Base-by-base conservation (phyloP, 2,888 invertebrate genomes). In the Trissolcus japonicus region DNA sequence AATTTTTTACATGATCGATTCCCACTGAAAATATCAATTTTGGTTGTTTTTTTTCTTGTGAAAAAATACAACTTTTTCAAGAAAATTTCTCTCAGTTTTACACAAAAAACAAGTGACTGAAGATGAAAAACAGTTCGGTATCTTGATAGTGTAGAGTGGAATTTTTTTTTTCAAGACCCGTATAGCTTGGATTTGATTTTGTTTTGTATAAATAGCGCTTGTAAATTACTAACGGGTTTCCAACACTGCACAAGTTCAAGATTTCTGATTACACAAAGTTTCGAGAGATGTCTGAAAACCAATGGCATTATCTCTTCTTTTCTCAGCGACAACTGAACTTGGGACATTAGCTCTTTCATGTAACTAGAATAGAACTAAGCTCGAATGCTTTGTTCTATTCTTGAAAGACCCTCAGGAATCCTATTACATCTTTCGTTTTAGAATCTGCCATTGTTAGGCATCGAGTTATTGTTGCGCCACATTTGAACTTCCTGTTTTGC, bases 301-400 rank as follows among this genome's bases (percentile, higher is more conserved):
- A 68, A 76, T 76, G 65, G 65, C 56, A 76, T 69, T 76, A 60
- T 76, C 69, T 69, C 60, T 76, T 75, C 75, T 69, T 76, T 76
- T 71, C 76, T 54, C 48, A 61, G 53, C 66, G 76, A 76, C 76
- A 72, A 66, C 69, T 67, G 67, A 76, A 76, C 71, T 76, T 71
- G 56, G 66, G 46, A 61, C 76, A 76, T 76, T 76, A 71, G 76
- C 69, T 65, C 60, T 53, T 65, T 63, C 75, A 51, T 61, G 69
- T 69, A 76, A 76, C 69, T 65, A 66, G 69, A 68, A 62, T 66
- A 53, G 65, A 68, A 63, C 61, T 76, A 76, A 76, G 53, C 60
- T 51, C 13, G 29, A 55, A 65, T 71, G 60, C 69, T 66, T 76
- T 76, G 69, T 69, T 69, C 76, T 61, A 51, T 76, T 60, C 60